Evolutionary conservation across 2,113 vertebrate genomes (phyloP).

Genomic region (Cebus imitator): DNA sequence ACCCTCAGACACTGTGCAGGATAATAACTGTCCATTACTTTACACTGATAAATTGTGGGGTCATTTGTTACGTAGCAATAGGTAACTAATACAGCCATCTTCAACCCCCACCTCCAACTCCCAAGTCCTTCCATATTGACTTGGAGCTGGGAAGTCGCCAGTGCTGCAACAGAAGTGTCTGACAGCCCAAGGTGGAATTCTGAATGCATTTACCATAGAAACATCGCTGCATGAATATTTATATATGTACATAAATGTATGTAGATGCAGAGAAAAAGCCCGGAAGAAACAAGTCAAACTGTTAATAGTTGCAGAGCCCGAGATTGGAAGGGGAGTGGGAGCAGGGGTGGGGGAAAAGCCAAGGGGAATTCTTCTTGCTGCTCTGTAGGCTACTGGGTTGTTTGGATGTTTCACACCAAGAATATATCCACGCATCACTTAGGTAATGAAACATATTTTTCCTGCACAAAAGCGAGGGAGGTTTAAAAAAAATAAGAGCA

Average conservation of each 20-base stretch:
- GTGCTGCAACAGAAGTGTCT: neutral
- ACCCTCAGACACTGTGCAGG: neutral
- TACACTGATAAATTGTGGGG: neutral
- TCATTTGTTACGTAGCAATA: neutral
- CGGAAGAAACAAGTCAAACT: conserved; percentile 1
- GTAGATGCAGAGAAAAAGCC: neutral
- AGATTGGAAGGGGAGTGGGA: neutral
- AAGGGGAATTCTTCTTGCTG: neutral
- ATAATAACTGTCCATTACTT: neutral
- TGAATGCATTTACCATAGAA: conserved; percentile 14
- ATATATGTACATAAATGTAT: neutral
- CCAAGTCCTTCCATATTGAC: neutral
- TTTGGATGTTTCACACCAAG: neutral
- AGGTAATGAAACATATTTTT: conserved; percentile 30
- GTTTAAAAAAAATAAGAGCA: neutral
- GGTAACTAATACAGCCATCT: neutral
- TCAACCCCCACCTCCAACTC: neutral
- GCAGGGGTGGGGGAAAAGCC: neutral
- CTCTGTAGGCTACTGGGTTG: neutral
- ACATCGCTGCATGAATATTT: neutral
- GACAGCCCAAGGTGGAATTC: conserved; percentile 1
- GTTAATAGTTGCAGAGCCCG: neutral
- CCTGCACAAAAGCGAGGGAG: neutral
- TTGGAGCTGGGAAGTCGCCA: neutral
- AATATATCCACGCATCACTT: neutral